These are phyloP conservation scores for Marisa cornuarietis DNA, from an alignment of 1,140 invertebrate species.

Conservation along the genomic window DNA sequence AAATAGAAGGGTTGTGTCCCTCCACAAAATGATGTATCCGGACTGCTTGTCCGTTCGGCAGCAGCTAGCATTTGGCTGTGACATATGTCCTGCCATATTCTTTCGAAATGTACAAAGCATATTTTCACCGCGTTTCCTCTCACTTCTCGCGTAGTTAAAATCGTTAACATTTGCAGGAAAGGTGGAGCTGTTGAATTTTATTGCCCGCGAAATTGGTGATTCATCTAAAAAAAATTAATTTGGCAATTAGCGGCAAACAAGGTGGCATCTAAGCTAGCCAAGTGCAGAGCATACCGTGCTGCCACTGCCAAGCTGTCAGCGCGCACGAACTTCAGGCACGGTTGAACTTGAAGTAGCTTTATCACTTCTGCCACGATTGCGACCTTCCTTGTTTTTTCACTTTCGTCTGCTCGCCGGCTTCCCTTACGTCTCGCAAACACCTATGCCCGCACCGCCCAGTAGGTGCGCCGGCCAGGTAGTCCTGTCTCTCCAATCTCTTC, in stretches of 20 bases:
- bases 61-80: too few relatives aligned
- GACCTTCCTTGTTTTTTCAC: not conserved
- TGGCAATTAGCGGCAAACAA: not conserved
- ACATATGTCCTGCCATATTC: too few relatives aligned
- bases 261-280: not conserved
- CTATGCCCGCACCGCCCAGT: not conserved
- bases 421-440: not conserved
- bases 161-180: too few relatives aligned
- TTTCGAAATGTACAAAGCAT: too few relatives aligned
- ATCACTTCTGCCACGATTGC: conserved; percentile 6
- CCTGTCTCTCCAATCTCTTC: too few relatives aligned
- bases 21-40: too few relatives aligned
- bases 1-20: too few relatives aligned
- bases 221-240: not conserved
- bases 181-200: not conserved
- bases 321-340: not conserved
- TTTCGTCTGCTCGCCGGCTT: not conserved
- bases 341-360: conserved; percentile 6
- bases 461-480: too few relatives aligned
- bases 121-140: too few relatives aligned
- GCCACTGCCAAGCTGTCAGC: conserved; percentile 9
- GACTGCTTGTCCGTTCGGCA: too few relatives aligned
- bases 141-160: too few relatives aligned
- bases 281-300: not conserved
- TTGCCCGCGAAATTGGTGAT: not conserved